A percentile compares a stretch with the other conserved stretches of the same genome.
phyloP scores from a whole-genome alignment of 2,797 vertebrate species.

The Girardinus metallicus region DNA sequence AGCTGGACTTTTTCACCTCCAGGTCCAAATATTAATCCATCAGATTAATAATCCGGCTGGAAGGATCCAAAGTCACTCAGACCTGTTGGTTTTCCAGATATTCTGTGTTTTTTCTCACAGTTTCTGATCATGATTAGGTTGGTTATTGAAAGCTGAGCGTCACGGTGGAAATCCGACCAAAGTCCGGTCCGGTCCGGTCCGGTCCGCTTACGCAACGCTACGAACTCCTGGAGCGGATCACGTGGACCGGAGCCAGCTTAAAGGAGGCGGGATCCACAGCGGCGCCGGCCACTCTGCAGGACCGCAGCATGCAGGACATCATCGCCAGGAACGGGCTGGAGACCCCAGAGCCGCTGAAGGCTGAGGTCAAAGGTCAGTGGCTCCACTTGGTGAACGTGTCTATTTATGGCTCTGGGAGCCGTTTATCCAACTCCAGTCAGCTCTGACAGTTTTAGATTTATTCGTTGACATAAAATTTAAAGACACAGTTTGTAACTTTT shows the following conservation, averaged over 20 bases:
- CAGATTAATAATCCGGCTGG: too few relatives aligned
- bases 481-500: too few relatives aligned
- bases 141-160: conserved; percentile 3
- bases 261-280: background rate
- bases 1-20: background rate
- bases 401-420: background rate
- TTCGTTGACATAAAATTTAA: background rate
- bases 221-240: background rate
- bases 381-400: background rate
- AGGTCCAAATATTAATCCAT: conserved; percentile 11
- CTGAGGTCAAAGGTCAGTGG: conserved; percentile 70
- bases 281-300: background rate
- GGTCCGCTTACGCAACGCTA: conserved; percentile 28
- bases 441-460: background rate
- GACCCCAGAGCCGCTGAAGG: conserved; percentile 72
- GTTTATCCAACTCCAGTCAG: background rate
- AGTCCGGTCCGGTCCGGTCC: conserved; percentile 48
- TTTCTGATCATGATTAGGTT: background rate
- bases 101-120: background rate
- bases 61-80: background rate
- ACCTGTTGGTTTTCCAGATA: background rate
- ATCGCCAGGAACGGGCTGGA: conserved; percentile 72
- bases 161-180: conserved; percentile 29
- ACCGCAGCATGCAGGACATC: conserved; percentile 66
- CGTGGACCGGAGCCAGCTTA: background rate